These are phyloP conservation scores for Homalodisca vitripennis DNA, from an alignment of 1,140 invertebrate species.

Conservation along the genomic window DNA sequence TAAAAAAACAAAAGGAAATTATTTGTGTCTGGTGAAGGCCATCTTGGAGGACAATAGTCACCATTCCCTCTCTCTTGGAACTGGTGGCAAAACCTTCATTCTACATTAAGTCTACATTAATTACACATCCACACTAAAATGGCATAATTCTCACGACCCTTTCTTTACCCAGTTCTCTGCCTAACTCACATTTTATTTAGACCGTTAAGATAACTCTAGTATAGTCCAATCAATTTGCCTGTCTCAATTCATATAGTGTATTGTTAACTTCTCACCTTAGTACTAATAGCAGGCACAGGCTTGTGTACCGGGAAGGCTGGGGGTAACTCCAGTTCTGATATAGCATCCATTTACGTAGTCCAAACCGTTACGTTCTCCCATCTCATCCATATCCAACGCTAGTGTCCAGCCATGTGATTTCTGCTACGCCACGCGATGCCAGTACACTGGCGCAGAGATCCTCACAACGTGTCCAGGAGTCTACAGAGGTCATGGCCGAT, in stretches of 20 bases:
- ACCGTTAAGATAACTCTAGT: not conserved
- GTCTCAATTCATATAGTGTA: too few species aligned
- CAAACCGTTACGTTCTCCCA: conserved; percentile 57
- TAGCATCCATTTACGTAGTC: conserved; percentile 90
- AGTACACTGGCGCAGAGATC: conserved; percentile 59
- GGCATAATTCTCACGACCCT: not conserved
- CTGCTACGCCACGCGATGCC: conserved; percentile 59
- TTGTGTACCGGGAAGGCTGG: conserved; percentile 77
- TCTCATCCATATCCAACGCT: conserved; percentile 59
- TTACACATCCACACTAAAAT: not conserved
- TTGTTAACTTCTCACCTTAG: conserved; percentile 35
- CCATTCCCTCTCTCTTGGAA: too few species aligned
- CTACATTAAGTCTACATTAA: too few species aligned
- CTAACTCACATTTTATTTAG: not conserved
- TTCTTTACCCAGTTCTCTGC: too few species aligned
- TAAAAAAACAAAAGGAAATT: too few species aligned
- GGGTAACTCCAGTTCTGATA: conserved; percentile 89
- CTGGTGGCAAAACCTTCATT: too few species aligned
- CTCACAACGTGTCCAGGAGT: conserved; percentile 94
- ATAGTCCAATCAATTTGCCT: not conserved
- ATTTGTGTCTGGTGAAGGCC: too few species aligned
- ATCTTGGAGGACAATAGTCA: too few species aligned
- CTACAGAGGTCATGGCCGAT: conserved; percentile 72
- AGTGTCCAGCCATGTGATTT: conserved; percentile 82
- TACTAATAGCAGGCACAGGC: conserved; percentile 39